Evolutionary conservation across 1,140 invertebrate species (phyloP), one percentile per base, ranked within the genome.

Genomic region (Zaprionus taronus): DNA sequence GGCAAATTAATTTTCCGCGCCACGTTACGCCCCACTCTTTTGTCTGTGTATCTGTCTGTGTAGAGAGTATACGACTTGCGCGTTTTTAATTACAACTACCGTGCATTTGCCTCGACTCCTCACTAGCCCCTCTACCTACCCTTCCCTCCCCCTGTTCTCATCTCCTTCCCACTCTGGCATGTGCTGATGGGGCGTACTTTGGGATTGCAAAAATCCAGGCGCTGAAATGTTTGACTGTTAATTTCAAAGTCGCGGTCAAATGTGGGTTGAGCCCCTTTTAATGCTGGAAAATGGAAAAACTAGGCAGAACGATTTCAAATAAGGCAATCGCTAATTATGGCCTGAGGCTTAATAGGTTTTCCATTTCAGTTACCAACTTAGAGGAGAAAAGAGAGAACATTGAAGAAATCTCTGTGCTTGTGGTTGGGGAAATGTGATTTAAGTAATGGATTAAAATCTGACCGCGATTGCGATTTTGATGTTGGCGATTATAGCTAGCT

Each of bases 61-160:
- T 66, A n/a, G 74, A 76, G 72, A 72, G 58, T 66, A 74, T 87
- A 87, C 85, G 84, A 87, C 84, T 84, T 83, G 84, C 77, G 74
- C 78, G 83, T 81, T 89, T 87, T 87, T 87, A 89, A 87, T 87
- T 87, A 89, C 83, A 83, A 77, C 83, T 87, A 89, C 84, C 72
- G 80, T 72, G 80, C 74, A 66, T 31, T 55, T 65, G 31, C 49
- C 47, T 53, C 20, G 9, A 20, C 31, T 47, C 41, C n/a, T 47
- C 41, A 17, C 15, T n/a, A 41, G 3, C 5, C 7, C 41, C n/a
- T 0, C 22, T 22, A 20, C 20, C 20, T 2, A 22, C 22, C 2
- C 6, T 7, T 17, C n/a, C 15, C 31, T 11, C 3, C 3, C 7
- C 9, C 9, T 34, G 31, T 34, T 34, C 26, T 15, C 14, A 6